These are phyloP conservation scores for Haliaeetus leucogaster DNA, from an alignment of 2,113 vertebrate genomes.

Conservation along the genomic window DNA sequence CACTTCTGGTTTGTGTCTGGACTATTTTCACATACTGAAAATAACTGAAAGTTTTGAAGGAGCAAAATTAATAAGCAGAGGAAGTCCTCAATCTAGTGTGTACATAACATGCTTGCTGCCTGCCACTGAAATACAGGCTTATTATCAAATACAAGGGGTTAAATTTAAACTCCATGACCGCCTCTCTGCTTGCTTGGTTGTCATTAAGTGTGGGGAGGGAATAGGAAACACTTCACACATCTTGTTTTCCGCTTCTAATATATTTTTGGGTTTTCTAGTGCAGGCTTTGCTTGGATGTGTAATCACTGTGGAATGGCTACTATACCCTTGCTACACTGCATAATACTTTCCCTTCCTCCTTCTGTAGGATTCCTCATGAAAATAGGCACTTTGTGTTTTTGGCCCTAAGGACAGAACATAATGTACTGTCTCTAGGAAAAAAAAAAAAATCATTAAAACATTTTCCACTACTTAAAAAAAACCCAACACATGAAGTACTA, in stretches of 20 bases:
- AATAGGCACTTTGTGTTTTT: constrained; percentile 52
- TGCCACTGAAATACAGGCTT: neutral
- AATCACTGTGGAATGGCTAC: constrained; percentile 69
- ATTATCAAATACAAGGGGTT: constrained; percentile 11
- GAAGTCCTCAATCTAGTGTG: neutral
- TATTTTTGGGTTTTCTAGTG: constrained; percentile 35
- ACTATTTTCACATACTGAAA: constrained; percentile 9
- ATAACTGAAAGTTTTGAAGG: neutral
- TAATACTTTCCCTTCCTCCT: constrained; percentile 66
- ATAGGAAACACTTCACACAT: constrained; percentile 62
- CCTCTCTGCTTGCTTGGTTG: constrained; percentile 4
- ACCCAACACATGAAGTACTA: neutral
- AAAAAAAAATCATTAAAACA: constrained; percentile 15
- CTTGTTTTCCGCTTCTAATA: constrained; percentile 50
- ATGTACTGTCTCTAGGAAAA: constrained; percentile 45
- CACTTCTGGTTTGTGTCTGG: constrained; percentile 15
- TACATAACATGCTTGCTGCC: neutral
- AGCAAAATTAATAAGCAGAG: constrained; percentile 40
- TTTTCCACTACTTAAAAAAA: constrained; percentile 40
- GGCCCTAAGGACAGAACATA: constrained; percentile 53
- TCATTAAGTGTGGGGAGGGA: neutral
- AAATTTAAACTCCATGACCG: neutral
- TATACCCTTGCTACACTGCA: constrained; percentile 54
- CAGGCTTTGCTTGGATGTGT: constrained; percentile 49
- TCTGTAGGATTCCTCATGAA: constrained; percentile 62